Evolutionary conservation across 2,888 invertebrate genomes (phyloP).

Genomic region (Eristalis intricaria): DNA sequence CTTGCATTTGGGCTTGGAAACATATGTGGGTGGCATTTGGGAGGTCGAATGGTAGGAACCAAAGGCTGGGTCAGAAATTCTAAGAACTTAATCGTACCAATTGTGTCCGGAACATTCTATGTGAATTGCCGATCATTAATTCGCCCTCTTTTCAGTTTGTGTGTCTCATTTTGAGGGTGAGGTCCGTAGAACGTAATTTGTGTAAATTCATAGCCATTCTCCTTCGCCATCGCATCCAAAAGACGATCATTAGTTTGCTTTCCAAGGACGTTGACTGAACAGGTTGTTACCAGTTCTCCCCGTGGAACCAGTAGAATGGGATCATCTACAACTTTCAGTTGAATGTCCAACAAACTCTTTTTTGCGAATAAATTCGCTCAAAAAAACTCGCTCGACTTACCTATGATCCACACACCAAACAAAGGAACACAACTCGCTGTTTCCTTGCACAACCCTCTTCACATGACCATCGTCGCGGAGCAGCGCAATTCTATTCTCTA

Average conservation of each 20-base stretch:
- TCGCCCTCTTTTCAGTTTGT: too few species aligned
- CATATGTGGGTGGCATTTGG: background rate
- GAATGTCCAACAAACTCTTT: background rate
- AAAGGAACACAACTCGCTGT: slow-evolving; percentile 40
- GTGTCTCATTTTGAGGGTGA: too few species aligned
- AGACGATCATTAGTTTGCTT: background rate
- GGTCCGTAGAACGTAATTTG: too few species aligned
- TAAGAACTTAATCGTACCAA: background rate
- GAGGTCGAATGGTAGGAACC: background rate
- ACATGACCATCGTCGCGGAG: background rate
- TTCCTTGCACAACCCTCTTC: slow-evolving; percentile 20
- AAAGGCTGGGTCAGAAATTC: background rate
- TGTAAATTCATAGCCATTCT: too few species aligned
- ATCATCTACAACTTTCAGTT: background rate
- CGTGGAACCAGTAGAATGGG: background rate
- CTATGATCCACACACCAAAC: slow-evolving; percentile 17
- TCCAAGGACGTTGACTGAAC: background rate
- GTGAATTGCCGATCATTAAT: too few species aligned
- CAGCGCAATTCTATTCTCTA: slow-evolving; percentile 54
- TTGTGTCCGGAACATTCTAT: background rate
- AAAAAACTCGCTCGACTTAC: background rate
- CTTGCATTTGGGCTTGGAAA: background rate
- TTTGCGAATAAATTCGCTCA: background rate
- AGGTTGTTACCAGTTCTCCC: background rate
- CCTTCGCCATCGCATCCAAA: too few species aligned